A percentile compares a stretch with the other conserved stretches of the same genome.
Evolutionary conservation across 2,888 invertebrate genomes (phyloP).

Genomic region (Platynereis dumerilii): DNA sequence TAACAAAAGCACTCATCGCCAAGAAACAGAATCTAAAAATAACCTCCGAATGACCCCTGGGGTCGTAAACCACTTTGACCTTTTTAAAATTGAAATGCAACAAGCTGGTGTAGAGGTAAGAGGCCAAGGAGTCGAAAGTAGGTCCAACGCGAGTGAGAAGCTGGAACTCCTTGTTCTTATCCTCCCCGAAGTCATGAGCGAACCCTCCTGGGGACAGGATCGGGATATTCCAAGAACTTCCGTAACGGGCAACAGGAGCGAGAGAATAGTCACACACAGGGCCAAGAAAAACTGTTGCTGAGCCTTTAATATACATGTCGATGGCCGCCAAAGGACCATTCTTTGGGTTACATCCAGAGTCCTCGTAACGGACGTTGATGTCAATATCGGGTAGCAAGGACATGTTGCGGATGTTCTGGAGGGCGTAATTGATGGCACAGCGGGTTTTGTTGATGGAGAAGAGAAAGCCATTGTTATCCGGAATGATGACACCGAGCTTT

Average conservation of each 20-base stretch:
- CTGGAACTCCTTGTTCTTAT: slow-evolving; percentile 67
- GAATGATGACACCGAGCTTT: slow-evolving; percentile 33
- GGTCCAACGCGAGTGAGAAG: slow-evolving; percentile 71
- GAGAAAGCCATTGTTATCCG: slow-evolving; percentile 29
- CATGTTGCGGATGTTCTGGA: slow-evolving; percentile 17
- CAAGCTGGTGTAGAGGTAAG: neutral
- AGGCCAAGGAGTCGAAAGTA: slow-evolving; percentile 29
- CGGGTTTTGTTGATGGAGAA: slow-evolving; percentile 34
- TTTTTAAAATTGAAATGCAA: slow-evolving; percentile 1
- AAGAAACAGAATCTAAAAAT: slow-evolving; percentile 76
- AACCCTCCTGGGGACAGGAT: slow-evolving; percentile 74
- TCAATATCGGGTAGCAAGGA: slow-evolving; percentile 24
- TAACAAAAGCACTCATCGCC: slow-evolving; percentile 75
- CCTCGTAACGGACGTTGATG: slow-evolving; percentile 30
- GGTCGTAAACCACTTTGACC: slow-evolving; percentile 12
- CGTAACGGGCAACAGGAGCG: slow-evolving; percentile 83
- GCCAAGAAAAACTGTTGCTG: slow-evolving; percentile 50
- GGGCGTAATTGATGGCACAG: slow-evolving; percentile 33
- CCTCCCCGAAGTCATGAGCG: slow-evolving; percentile 63
- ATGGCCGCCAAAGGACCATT: slow-evolving; percentile 50
- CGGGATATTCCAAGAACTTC: slow-evolving; percentile 82
- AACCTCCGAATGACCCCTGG: slow-evolving; percentile 64
- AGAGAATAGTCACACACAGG: slow-evolving; percentile 70
- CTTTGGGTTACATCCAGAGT: slow-evolving; percentile 36
- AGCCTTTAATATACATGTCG: slow-evolving; percentile 40